Evolutionary conservation across 2,888 invertebrate genomes (phyloP).

Genomic region (Acronicta leporina): DNA sequence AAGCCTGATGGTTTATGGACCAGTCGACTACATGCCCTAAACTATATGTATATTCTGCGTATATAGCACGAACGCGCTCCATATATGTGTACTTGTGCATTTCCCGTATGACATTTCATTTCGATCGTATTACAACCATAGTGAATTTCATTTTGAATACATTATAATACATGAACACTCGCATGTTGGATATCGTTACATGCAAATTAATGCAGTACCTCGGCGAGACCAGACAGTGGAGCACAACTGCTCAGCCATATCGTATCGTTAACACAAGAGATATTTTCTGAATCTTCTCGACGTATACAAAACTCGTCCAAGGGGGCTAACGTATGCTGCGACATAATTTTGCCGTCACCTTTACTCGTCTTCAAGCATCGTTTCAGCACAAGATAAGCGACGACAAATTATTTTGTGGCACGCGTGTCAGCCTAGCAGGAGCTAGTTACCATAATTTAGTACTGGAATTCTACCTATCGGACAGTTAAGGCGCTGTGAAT

Average conservation of each 20-base stretch:
- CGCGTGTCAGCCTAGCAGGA: no score
- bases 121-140: conserved; percentile 3
- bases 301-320: not conserved
- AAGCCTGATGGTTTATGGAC: conserved; percentile 27
- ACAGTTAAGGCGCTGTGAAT: no score
- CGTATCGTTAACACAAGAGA: not conserved
- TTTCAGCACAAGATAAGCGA: no score
- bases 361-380: no score
- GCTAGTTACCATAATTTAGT: conserved; percentile 9
- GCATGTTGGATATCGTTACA: no score
- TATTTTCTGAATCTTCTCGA: not conserved
- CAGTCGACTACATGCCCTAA: conserved; percentile 28
- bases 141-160: conserved; percentile 3
- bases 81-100: conserved; percentile 34
- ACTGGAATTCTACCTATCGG: conserved; percentile 7
- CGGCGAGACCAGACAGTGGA: no score
- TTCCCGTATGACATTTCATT: conserved; percentile 41
- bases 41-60: conserved; percentile 20
- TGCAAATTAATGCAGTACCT: no score
- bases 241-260: conserved; percentile 1
- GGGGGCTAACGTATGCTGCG: no score
- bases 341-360: no score
- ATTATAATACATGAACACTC: no score
- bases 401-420: no score
- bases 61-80: conserved; percentile 28